Evolutionary conservation across 2,888 invertebrate species (phyloP).

Genomic region (Xanthia togata): DNA sequence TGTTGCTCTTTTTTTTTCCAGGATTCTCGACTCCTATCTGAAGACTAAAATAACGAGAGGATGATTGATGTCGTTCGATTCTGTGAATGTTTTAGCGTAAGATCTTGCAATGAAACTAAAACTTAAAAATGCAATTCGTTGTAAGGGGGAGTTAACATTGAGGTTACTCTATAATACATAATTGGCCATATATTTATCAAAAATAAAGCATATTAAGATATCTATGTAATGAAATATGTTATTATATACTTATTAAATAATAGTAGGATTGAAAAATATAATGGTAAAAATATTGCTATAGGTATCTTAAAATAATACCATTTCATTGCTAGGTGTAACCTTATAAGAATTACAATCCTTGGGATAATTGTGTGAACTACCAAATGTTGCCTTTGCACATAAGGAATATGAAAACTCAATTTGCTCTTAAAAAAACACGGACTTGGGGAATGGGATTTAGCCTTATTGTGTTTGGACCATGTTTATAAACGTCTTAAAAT

Average conservation of each 20-base stretch:
- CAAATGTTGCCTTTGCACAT: slow-evolving; percentile 26
- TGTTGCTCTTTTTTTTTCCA: slow-evolving; percentile 57
- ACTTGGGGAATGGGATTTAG: slow-evolving; percentile 18
- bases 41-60: slow-evolving; percentile 62
- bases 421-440: background rate
- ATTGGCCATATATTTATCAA: slow-evolving; percentile 49
- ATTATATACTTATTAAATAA: slow-evolving; percentile 13
- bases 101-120: slow-evolving; percentile 43
- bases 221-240: slow-evolving; percentile 5
- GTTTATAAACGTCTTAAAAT: background rate
- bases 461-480: background rate
- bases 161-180: slow-evolving; percentile 27
- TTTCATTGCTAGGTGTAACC: slow-evolving; percentile 31
- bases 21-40: slow-evolving; percentile 64
- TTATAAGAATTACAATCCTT: slow-evolving; percentile 25
- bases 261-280: slow-evolving; percentile 20
- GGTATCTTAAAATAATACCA: slow-evolving; percentile 18
- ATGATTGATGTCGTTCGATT: slow-evolving; percentile 45
- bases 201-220: slow-evolving; percentile 22
- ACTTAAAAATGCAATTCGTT: slow-evolving; percentile 36
- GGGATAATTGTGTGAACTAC: slow-evolving; percentile 1
- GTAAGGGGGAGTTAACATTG: slow-evolving; percentile 21
- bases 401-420: slow-evolving; percentile 8
- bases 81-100: slow-evolving; percentile 55
- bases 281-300: slow-evolving; percentile 1